Evolutionary conservation across 2,797 vertebrate genomes (phyloP).

Genomic region (Toxotes lorentzi): DNA sequence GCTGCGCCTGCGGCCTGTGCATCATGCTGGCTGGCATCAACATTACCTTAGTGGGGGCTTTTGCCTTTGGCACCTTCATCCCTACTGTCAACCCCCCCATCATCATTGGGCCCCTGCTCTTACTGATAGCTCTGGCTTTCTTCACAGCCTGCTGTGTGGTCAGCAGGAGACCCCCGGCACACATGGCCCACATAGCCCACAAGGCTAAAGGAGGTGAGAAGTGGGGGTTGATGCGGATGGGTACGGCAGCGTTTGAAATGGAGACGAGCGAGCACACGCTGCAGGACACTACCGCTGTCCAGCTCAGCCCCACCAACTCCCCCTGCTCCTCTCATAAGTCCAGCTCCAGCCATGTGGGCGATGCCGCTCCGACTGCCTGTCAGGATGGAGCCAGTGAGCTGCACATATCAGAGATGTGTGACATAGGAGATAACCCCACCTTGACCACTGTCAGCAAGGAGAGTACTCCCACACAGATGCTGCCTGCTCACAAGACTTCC

Average conservation of each 20-base stretch:
- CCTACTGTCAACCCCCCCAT: slow-evolving; percentile 90
- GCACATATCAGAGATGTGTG: slow-evolving; percentile 27
- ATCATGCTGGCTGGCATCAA: slow-evolving; percentile 96
- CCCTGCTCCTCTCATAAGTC: slow-evolving; percentile 87
- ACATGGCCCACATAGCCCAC: slow-evolving; percentile 65
- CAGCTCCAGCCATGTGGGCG: slow-evolving; percentile 78
- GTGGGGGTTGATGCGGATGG: slow-evolving; percentile 85
- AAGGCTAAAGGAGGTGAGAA: slow-evolving; percentile 80
- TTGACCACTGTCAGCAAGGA: slow-evolving; percentile 36
- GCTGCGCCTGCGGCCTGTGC: slow-evolving; percentile 95
- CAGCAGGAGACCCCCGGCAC: slow-evolving; percentile 84
- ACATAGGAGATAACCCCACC: slow-evolving; percentile 60
- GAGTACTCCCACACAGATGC: slow-evolving; percentile 73
- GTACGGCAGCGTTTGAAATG: slow-evolving; percentile 90
- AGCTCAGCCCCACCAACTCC: slow-evolving; percentile 93
- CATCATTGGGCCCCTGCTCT: slow-evolving; percentile 90
- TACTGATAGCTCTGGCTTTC: slow-evolving; percentile 89
- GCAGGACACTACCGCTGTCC: slow-evolving; percentile 94
- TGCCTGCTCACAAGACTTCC: slow-evolving; percentile 45
- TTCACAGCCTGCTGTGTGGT: slow-evolving; percentile 92
- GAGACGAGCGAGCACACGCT: slow-evolving; percentile 95
- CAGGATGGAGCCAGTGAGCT: slow-evolving; percentile 72
- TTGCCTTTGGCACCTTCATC: slow-evolving; percentile 90
- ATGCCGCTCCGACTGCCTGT: neutral
- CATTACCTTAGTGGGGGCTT: slow-evolving; percentile 94